A percentile compares a stretch with the other conserved stretches of the same genome.
Evolutionary conservation across 1,140 invertebrate genomes (phyloP).

Genomic region (Tetramorium parvispinum): DNA sequence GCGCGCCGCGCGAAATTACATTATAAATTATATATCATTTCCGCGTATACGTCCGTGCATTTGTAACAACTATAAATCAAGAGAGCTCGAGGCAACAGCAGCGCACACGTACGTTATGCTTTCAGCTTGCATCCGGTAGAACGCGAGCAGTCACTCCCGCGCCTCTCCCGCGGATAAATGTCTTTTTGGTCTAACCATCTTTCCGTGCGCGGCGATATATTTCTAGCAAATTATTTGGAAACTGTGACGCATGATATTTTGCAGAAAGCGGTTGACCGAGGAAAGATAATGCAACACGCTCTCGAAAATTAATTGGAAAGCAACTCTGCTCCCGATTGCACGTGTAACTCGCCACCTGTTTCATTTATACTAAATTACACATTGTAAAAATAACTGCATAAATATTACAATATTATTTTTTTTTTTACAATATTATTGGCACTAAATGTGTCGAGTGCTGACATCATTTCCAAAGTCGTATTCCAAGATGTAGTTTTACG

Average conservation of each 20-base stretch:
- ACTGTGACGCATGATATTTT: not conserved
- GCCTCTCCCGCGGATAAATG: slow-evolving; percentile 20
- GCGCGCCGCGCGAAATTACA: slow-evolving; percentile 47
- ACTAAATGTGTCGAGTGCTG: slow-evolving; percentile 15
- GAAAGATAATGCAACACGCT: not conserved
- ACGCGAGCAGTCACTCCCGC: slow-evolving; percentile 35
- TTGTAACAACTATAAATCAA: slow-evolving; percentile 61
- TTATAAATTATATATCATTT: slow-evolving; percentile 63
- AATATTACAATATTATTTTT: not conserved
- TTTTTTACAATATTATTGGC: not conserved
- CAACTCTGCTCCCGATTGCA: not conserved
- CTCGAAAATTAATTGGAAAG: not conserved
- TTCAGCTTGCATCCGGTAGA: slow-evolving; percentile 57
- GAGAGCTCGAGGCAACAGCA: slow-evolving; percentile 22
- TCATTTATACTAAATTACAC: not conserved
- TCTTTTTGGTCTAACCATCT: slow-evolving; percentile 49
- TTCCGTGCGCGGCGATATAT: slow-evolving; percentile 6
- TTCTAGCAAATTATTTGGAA: slow-evolving; percentile 56
- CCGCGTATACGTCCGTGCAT: slow-evolving; percentile 56
- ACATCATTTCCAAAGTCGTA: slow-evolving; percentile 13
- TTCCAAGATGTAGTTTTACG: slow-evolving; percentile 38
- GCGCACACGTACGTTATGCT: slow-evolving; percentile 56
- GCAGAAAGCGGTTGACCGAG: not conserved
- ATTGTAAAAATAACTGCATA: not conserved
- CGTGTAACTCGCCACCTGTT: not conserved